Conservation (phyloP, 92 coral and sea anemone genomes). For the Epizoanthus stellaris region DNA sequence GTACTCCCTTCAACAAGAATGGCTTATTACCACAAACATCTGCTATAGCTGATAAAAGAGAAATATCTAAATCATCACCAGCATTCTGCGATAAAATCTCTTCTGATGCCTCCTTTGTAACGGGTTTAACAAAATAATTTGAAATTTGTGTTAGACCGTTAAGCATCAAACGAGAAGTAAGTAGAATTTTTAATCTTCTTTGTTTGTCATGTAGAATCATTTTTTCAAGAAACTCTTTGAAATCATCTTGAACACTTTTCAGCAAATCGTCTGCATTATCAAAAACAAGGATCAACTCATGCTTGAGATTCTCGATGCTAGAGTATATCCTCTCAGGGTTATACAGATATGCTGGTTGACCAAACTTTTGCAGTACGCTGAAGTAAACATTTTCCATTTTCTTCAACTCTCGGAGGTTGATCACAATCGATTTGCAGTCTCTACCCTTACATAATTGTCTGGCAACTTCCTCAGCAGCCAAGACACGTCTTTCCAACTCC, state of each 20-base stretch:
- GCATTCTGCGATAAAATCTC: too few relatives aligned
- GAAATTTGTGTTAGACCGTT: constrained; percentile 13
- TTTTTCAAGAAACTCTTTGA: not conserved
- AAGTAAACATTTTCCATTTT: constrained; percentile 36
- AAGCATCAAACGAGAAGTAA: constrained; percentile 58
- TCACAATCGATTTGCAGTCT: not conserved
- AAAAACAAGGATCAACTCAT: not conserved
- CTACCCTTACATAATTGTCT: constrained; percentile 7
- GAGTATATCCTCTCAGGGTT: too few relatives aligned
- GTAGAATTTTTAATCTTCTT: constrained; percentile 46
- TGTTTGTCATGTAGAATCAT: constrained; percentile 28
- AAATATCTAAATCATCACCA: too few relatives aligned
- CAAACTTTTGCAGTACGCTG: constrained; percentile 44
- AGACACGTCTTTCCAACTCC: constrained; percentile 64
- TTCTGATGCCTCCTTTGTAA: not conserved
- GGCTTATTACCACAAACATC: constrained; percentile 66
- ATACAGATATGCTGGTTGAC: not conserved
- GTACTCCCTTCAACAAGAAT: constrained; percentile 47
- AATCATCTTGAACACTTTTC: too few relatives aligned
- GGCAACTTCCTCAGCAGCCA: constrained; percentile 38
- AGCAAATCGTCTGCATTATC: too few relatives aligned
- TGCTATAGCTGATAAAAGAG: not conserved
- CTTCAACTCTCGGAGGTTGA: constrained; percentile 48
- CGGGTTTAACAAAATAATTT: constrained; percentile 55
- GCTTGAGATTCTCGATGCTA: constrained; percentile 34